phyloP scores from a whole-genome alignment of 2,113 vertebrate genomes.

The Cyanoramphus novaezelandiae region DNA sequence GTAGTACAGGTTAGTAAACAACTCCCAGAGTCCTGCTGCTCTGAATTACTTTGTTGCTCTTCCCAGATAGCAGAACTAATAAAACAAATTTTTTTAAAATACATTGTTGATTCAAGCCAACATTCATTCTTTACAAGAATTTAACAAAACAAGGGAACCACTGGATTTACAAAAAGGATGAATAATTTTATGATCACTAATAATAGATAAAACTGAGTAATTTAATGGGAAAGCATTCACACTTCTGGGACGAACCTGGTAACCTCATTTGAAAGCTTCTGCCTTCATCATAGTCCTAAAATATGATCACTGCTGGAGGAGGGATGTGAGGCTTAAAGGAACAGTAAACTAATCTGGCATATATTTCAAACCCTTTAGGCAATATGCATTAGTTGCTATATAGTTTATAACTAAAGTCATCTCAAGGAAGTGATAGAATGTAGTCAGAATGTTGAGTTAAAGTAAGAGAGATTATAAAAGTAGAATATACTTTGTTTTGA shows the following conservation, averaged over 20 bases:
- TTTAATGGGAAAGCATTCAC: background rate
- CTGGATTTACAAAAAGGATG: background rate
- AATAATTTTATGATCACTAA: background rate
- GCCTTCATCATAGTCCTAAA: background rate
- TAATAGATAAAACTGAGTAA: background rate
- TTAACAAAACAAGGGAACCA: background rate
- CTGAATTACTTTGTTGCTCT: background rate
- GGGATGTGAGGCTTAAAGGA: background rate
- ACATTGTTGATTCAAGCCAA: background rate
- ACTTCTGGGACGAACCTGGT: background rate
- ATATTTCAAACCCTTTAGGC: background rate
- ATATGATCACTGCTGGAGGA: background rate
- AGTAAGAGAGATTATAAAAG: background rate
- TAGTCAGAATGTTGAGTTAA: background rate
- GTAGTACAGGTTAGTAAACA: background rate
- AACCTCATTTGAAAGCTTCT: background rate
- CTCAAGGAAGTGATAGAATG: background rate
- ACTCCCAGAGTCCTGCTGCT: background rate
- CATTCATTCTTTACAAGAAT: background rate
- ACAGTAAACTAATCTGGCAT: background rate
- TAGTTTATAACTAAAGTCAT: background rate
- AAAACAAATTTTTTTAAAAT: background rate
- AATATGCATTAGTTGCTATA: background rate
- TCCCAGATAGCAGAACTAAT: background rate
- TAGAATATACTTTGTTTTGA: background rate